Percentiles rank a stretch among this genome's conserved stretches.
Conservation (phyloP, 2,113 vertebrate species). For the Nettapus auritus region DNA sequence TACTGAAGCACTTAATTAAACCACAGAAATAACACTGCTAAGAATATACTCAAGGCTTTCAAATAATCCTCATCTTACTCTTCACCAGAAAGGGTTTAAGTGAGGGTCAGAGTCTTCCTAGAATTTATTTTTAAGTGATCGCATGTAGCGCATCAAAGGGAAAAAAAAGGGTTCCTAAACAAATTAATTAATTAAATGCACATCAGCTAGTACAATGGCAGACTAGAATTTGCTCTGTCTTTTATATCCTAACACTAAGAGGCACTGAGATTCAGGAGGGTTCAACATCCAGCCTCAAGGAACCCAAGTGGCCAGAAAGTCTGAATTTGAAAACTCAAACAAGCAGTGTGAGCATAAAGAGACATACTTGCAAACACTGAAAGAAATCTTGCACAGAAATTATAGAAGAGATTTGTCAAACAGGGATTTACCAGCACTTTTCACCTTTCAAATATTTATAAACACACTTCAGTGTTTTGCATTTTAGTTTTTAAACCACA, state of each 20-base stretch:
- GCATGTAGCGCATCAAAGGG: neutral
- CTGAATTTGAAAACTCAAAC: neutral
- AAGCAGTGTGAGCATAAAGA: neutral
- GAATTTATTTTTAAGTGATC: neutral
- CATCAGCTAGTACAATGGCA: neutral
- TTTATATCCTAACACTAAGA: neutral
- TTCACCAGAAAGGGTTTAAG: neutral
- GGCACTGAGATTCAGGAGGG: neutral
- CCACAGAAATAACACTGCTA: neutral
- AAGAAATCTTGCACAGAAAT: neutral
- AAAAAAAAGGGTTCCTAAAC: neutral
- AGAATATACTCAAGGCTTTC: neutral
- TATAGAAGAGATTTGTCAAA: neutral
- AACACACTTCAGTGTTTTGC: neutral
- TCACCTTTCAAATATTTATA: neutral
- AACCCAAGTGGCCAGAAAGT: neutral
- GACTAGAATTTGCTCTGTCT: neutral
- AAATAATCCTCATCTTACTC: neutral
- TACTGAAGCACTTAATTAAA: constrained; percentile 27
- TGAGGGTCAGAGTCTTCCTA: neutral
- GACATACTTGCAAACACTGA: neutral
- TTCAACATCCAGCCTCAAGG: neutral
- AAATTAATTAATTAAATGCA: neutral
- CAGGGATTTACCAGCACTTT: neutral
- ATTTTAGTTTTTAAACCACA: neutral